These are phyloP conservation scores for Enhydra lutris DNA, from an alignment of 2,113 vertebrate species.

Conservation along the genomic window DNA sequence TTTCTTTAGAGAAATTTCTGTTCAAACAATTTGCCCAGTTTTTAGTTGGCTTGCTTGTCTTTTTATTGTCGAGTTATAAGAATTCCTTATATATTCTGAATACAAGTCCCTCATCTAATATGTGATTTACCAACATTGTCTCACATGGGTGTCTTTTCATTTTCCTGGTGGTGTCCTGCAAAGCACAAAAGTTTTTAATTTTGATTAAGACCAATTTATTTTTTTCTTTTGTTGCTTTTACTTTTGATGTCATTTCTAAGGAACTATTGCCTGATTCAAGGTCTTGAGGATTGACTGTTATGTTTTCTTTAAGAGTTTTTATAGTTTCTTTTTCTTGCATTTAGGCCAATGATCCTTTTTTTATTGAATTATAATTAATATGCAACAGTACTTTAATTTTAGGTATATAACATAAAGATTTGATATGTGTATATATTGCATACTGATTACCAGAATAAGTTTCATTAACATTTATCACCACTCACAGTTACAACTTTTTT, in stretches of 20 bases:
- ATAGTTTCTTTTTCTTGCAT: background rate
- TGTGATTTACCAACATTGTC: background rate
- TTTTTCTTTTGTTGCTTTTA: background rate
- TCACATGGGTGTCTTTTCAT: background rate
- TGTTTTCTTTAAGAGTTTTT: conserved; percentile 4
- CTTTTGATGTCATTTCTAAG: background rate
- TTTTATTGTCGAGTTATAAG: background rate
- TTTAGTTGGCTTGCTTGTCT: background rate
- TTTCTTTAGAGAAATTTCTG: background rate
- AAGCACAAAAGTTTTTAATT: background rate
- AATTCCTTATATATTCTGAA: background rate
- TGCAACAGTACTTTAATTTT: background rate
- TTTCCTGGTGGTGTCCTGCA: background rate
- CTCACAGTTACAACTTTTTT: background rate
- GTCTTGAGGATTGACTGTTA: background rate
- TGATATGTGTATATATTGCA: background rate
- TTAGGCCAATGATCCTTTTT: background rate
- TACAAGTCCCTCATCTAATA: background rate
- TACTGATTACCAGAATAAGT: background rate
- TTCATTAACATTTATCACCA: background rate
- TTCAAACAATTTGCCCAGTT: background rate
- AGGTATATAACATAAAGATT: background rate
- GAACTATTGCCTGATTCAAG: background rate
- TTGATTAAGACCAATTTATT: background rate
- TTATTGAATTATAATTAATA: background rate